Base-by-base conservation (phyloP, 2,888 invertebrate species). In the Melinaea marsaeus region DNA sequence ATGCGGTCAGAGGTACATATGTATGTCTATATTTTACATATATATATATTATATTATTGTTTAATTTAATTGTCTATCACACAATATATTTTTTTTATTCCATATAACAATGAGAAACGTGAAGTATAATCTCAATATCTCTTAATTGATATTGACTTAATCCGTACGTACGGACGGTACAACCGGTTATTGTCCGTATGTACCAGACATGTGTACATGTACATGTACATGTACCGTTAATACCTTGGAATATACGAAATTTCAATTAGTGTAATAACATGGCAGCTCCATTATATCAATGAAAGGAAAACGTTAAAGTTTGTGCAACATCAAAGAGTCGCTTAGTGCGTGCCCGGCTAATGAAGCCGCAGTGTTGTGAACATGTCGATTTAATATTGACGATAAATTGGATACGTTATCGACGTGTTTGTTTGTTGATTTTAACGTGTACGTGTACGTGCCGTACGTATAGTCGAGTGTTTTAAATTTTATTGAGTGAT, bases 241-340 rank as follows among this genome's bases (percentile, higher is more conserved):
- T 71, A 71, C 71, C 72, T 32, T 74, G 79, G 81, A 81, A 82
- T 81, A 80, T 76, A 79, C 77, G 73, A 82, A 86, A 87, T 87
- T 88, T 88, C 85, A 88, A 89, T 89, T 88, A 88, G 85, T 80
- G 81, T 88, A 88, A 86, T 88, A 88, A 87, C 85, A 83, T 79
- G 79, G 83, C 84, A 83, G 84, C 82, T 85, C 87, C 88, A 87
- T 88, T 86, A 88, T 81, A 77, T 79, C 86, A 86, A 88, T 88
- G 87, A 87, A 87, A 88, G 87, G 86, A 84, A 86, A 84, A 80
- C 83, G 82, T 81, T 5, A 85, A 88, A 87, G 86, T 86, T 87
- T 84, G 85, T 78, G 80, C 77, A 22, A 86, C 85, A 85, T 86
- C 87, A 86, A 88, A 88, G 86, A 83, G 80, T 79, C 85, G 85